phyloP scores from a whole-genome alignment of 2,888 invertebrate genomes.

The Eubasilissa splendida region DNA sequence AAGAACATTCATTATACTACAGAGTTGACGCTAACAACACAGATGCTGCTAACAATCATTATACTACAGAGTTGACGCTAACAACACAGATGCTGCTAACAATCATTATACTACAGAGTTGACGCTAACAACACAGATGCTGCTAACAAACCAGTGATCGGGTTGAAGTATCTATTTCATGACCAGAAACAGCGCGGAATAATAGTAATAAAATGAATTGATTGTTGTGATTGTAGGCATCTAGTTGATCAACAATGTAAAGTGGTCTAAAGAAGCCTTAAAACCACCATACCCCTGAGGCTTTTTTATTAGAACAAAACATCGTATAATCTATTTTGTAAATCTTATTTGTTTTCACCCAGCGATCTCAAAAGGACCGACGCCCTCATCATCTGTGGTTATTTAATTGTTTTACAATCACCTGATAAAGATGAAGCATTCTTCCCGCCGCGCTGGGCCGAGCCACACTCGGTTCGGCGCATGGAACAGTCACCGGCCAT shows the following conservation, averaged over 20 bases:
- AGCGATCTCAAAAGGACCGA: slow-evolving; percentile 38
- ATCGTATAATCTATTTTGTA: slow-evolving; percentile 32
- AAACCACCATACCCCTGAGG: not conserved
- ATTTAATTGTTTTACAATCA: slow-evolving; percentile 44
- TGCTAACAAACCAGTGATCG: too few species aligned
- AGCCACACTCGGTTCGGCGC: not conserved
- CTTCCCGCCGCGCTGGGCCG: not conserved
- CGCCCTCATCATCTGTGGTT: slow-evolving; percentile 28
- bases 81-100: too few species aligned
- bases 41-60: too few species aligned
- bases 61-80: too few species aligned
- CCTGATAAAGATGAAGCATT: slow-evolving; percentile 15
- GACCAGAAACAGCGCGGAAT: not conserved
- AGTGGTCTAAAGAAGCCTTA: too few species aligned
- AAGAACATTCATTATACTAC: too few species aligned
- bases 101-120: too few species aligned
- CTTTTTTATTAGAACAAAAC: slow-evolving; percentile 26
- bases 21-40: too few species aligned
- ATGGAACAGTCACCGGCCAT: slow-evolving; percentile 6
- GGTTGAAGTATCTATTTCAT: too few species aligned
- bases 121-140: too few species aligned
- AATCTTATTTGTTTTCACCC: slow-evolving; percentile 43
- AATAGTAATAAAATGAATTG: not conserved
- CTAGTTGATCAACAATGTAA: not conserved
- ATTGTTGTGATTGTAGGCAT: not conserved